phyloP scores from a whole-genome alignment of 1,140 invertebrate genomes.

The Heliconius eleuchia region DNA sequence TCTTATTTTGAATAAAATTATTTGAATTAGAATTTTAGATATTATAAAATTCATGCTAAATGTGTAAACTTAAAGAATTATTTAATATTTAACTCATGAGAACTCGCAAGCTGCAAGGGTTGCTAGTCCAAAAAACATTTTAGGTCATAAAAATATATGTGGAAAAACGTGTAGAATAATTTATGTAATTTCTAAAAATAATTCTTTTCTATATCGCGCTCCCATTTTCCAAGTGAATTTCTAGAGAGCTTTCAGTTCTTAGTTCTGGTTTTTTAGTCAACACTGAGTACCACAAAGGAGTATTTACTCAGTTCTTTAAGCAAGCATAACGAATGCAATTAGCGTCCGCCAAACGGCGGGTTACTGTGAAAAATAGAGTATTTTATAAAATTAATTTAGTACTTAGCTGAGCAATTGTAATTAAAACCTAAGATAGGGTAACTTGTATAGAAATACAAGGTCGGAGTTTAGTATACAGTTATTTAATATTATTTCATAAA shows the following conservation, averaged over 20 bases:
- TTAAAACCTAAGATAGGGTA: background rate
- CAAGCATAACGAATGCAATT: slow-evolving; percentile 40
- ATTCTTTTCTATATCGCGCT: slow-evolving; percentile 13
- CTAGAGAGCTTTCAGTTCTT: slow-evolving; percentile 8
- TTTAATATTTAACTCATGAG: background rate
- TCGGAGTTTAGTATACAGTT: background rate
- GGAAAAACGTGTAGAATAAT: background rate
- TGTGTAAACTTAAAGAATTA: background rate
- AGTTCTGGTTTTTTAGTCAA: slow-evolving; percentile 24
- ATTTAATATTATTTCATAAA: background rate
- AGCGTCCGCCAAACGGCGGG: slow-evolving; percentile 22
- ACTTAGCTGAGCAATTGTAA: background rate
- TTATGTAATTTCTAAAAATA: slow-evolving; percentile 17
- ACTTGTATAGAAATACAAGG: background rate
- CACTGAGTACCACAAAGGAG: slow-evolving; percentile 29
- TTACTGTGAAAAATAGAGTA: slow-evolving; percentile 9
- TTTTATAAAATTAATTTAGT: slow-evolving; percentile 16
- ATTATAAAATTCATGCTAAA: background rate
- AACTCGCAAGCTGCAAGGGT: background rate
- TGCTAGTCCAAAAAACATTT: slow-evolving; percentile 8
- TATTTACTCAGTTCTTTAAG: slow-evolving; percentile 36
- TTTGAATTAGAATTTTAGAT: background rate
- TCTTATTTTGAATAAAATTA: too few relatives aligned
- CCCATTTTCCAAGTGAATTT: slow-evolving; percentile 7
- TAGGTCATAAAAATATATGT: slow-evolving; percentile 10